Evolutionary conservation across 2,113 vertebrate genomes (phyloP).

Genomic region (Pseudonaja textilis): DNA sequence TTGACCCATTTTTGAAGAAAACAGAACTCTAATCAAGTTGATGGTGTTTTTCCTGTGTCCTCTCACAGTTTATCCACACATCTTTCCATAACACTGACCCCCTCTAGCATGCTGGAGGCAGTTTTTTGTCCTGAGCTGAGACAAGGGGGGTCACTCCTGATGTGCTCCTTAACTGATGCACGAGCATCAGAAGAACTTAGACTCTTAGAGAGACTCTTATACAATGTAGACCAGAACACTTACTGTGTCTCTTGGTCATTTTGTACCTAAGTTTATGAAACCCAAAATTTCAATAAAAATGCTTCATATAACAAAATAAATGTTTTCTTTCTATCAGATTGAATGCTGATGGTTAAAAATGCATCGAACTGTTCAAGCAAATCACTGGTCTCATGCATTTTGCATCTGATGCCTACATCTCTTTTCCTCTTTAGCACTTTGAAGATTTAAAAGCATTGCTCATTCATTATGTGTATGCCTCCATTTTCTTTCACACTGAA

Average conservation of each 20-base stretch:
- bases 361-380: not conserved
- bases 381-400: not conserved
- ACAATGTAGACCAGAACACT: not conserved
- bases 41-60: not conserved
- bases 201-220: not conserved
- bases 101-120: not conserved
- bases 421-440: not conserved
- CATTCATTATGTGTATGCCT: not conserved
- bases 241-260: not conserved
- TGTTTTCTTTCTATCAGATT: not conserved
- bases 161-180: not conserved
- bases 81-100: not conserved
- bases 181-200: not conserved
- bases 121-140: not conserved
- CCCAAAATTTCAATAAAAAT: not conserved
- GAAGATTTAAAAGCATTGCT: not conserved
- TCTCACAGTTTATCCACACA: not conserved
- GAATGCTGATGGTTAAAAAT: not conserved
- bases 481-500: not conserved
- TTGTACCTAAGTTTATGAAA: not conserved
- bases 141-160: not conserved
- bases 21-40: not conserved
- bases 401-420: not conserved
- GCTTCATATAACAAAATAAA: not conserved
- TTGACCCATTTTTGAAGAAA: not conserved